Base-by-base conservation (phyloP, 2,797 vertebrate genomes). In the Coreius guichenoti region DNA sequence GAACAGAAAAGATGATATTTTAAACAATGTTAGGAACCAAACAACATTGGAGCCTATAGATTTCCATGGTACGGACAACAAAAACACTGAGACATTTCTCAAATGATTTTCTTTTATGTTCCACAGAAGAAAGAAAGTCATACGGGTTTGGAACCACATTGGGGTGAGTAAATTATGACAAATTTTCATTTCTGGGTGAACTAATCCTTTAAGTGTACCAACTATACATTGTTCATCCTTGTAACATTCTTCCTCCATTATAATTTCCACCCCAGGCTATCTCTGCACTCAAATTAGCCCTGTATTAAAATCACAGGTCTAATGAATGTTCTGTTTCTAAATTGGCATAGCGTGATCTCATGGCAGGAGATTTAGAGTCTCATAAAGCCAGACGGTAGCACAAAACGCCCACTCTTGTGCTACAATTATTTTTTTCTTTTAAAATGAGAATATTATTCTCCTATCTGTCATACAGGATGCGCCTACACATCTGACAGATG, bases 401-500 rank as follows among this genome's bases (percentile, higher is more conserved):
- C 47, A 63, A 54, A 86, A 81, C 81, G 1, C 86, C 88, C 84
- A 86, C 74, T 58, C 77, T 43, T 54, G 26, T 63, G 31, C 49
- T 54, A n/a, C 33, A 56, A 81, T 81, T 83, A 83, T 76, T 36
- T 43, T 23, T 16, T 56, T 82, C 36, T 16, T 75, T 36, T 47
- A 43, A 82, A 36, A 65, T 73, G 26, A 72, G 70, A 61, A 85
- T 65, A 56, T 73, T 54, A 49, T 65, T 56, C 77, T 65, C n/a
- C 47, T 9, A 14, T 83, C 72, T 51, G 70, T 83, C 54, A 68
- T 74, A 21, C 67, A 86, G 73, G 81, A 83, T 77, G 56, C 33
- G 79, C 65, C 79, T 54, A 76, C 51, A n/a, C 81, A 74, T 80
- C 69, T 47, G 19, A 80, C 69, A 67, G 43, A 70, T 87, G 88